Evolutionary conservation across 2,113 vertebrate genomes (phyloP).

Genomic region (Calypte anna): DNA sequence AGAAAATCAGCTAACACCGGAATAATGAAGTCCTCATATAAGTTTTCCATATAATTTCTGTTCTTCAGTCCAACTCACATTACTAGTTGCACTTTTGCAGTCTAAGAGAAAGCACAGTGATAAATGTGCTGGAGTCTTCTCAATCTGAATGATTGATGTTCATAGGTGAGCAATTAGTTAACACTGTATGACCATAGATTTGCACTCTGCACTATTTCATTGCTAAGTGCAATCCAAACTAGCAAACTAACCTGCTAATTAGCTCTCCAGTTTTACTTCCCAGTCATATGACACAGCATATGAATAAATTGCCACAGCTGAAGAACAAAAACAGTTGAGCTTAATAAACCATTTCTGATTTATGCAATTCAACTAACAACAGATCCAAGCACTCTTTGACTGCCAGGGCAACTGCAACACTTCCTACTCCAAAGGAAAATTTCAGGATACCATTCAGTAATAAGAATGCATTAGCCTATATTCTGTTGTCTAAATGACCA

Average conservation of each 20-base stretch:
- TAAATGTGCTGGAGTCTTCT: not conserved
- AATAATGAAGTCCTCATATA: not conserved
- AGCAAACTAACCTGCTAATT: not conserved
- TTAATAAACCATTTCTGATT: not conserved
- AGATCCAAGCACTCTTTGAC: not conserved
- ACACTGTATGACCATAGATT: accelerated
- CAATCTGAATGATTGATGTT: not conserved
- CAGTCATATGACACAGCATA: not conserved
- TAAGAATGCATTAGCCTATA: not conserved
- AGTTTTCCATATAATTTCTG: not conserved
- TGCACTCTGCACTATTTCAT: not conserved
- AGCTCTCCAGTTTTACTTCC: not conserved
- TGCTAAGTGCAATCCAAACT: not conserved
- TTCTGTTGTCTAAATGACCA: not conserved
- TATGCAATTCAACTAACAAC: not conserved
- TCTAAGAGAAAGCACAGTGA: not conserved
- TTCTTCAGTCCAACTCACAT: not conserved
- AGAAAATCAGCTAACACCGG: not conserved
- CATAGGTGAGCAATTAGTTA: not conserved
- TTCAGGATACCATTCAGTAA: not conserved
- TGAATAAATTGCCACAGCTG: not conserved
- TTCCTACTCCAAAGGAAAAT: not conserved
- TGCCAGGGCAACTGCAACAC: not conserved
- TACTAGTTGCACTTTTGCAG: not conserved
- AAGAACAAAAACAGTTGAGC: not conserved